Evolutionary conservation across 1,140 invertebrate genomes (phyloP).

Genomic region (Trachelipus rathkii): DNA sequence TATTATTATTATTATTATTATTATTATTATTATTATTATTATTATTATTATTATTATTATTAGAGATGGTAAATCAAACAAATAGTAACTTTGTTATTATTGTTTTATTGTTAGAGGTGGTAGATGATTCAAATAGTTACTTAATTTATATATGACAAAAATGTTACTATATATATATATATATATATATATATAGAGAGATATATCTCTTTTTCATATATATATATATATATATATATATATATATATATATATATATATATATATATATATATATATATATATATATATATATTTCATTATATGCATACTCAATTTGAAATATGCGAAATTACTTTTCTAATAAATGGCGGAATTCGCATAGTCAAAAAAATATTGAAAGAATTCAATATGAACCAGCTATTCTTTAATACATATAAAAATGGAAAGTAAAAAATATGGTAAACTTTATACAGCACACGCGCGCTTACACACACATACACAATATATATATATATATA

Average conservation of each 20-base stretch:
- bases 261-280: slow-evolving; percentile 9
- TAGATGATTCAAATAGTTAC: too few relatives aligned
- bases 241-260: slow-evolving; percentile 15
- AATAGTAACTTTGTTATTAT: too few relatives aligned
- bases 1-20: too few relatives aligned
- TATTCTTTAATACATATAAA: slow-evolving; percentile 2
- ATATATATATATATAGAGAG: background rate
- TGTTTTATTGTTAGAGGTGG: too few relatives aligned
- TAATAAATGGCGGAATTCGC: background rate
- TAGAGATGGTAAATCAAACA: too few relatives aligned
- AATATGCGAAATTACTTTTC: background rate
- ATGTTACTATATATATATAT: too few relatives aligned
- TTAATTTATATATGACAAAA: too few relatives aligned
- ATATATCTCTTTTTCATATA: too few relatives aligned
- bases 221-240: slow-evolving; percentile 15
- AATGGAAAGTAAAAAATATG: background rate
- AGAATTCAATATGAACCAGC: slow-evolving; percentile 3
- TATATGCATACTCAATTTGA: background rate
- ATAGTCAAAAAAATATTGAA: slow-evolving; percentile 3
- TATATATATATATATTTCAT: background rate
- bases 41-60: too few relatives aligned
- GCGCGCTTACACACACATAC: background rate
- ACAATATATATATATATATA: background rate
- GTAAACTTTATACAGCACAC: background rate
- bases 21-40: too few relatives aligned